phyloP scores from a whole-genome alignment of 2,888 invertebrate genomes.

The Caenorhabditis sulstoni region DNA sequence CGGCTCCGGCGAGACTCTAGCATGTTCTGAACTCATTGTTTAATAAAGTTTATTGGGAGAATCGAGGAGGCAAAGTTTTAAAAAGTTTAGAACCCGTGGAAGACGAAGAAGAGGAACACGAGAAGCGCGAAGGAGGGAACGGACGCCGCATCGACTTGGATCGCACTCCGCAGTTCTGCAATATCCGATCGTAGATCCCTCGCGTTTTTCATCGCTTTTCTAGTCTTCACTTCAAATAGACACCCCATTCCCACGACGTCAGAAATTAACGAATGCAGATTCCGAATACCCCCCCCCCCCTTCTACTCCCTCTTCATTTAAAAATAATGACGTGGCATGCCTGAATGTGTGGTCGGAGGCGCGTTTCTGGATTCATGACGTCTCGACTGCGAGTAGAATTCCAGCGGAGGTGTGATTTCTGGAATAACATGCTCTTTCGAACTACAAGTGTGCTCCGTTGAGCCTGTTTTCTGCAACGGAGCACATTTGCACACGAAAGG shows the following conservation, averaged over 20 bases:
- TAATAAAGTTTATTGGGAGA: no score
- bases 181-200: no score
- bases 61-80: no score
- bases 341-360: constrained; percentile 47
- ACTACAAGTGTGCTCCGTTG: constrained; percentile 1
- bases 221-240: not conserved
- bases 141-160: constrained; percentile 10
- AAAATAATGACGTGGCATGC: constrained; percentile 40
- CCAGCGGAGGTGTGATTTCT: constrained; percentile 19
- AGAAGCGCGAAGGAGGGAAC: not conserved
- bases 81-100: no score
- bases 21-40: no score
- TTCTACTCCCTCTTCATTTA: constrained; percentile 11
- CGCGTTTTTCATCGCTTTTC: not conserved
- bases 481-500: not conserved
- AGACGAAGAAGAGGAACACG: no score
- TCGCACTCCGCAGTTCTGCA: no score
- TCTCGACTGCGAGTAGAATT: constrained; percentile 47
- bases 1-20: no score
- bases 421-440: constrained; percentile 4
- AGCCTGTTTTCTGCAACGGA: not conserved
- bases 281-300: no score
- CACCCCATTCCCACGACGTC: constrained; percentile 12
- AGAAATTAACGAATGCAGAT: constrained; percentile 29
- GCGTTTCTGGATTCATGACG: constrained; percentile 46